Conservation (phyloP, 2,797 vertebrate genomes). For the Percopsis omiscomaycus region DNA sequence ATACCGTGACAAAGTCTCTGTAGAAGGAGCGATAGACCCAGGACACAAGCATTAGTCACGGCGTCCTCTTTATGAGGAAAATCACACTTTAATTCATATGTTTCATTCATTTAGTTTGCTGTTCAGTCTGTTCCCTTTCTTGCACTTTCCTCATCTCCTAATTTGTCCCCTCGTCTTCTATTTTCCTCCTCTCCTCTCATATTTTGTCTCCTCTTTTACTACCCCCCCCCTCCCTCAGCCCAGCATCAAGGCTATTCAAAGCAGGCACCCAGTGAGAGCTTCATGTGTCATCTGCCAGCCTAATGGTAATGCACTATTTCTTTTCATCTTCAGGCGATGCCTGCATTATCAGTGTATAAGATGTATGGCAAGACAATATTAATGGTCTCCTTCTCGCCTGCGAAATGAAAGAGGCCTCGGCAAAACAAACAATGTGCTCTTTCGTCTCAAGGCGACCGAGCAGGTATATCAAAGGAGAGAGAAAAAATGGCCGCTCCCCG, state of each 20-base stretch:
- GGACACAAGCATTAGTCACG: constrained; percentile 4
- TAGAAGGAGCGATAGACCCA: background rate
- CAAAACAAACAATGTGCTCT: constrained; percentile 79
- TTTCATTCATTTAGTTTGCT: background rate
- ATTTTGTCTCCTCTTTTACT: background rate
- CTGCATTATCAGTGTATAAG: constrained; percentile 79
- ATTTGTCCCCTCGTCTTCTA: constrained; percentile 14
- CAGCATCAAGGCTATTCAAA: constrained; percentile 59
- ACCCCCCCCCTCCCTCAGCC: constrained; percentile 12
- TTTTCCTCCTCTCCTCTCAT: background rate
- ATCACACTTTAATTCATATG: constrained; percentile 3
- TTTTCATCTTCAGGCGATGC: constrained; percentile 80
- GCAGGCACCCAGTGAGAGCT: constrained; percentile 51
- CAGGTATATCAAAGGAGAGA: constrained; percentile 74
- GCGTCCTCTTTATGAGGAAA: constrained; percentile 5
- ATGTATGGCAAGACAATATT: constrained; percentile 79
- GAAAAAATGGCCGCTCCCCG: constrained; percentile 68
- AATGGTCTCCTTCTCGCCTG: constrained; percentile 69
- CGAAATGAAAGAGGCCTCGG: constrained; percentile 75
- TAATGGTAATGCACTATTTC: constrained; percentile 78
- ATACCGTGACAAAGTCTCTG: constrained; percentile 13
- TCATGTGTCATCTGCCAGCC: constrained; percentile 74
- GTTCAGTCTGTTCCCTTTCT: constrained; percentile 14
- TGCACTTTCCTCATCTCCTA: constrained; percentile 32
- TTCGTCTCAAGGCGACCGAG: constrained; percentile 76